Evolutionary conservation across 2,888 invertebrate species (phyloP).

Genomic region (Andricus quercusramuli): DNA sequence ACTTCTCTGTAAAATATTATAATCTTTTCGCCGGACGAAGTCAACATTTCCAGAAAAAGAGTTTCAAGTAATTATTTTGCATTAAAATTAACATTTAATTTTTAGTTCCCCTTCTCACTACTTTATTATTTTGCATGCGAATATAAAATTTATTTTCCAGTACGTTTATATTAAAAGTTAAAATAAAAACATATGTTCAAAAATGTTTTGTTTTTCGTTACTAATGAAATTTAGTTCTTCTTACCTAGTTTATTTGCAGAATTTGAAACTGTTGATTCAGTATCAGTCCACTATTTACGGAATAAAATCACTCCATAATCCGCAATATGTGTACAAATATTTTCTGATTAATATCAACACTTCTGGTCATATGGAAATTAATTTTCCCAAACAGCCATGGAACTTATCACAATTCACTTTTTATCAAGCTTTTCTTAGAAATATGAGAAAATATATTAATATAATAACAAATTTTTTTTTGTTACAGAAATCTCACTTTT

Average conservation of each 20-base stretch:
- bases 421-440: background rate
- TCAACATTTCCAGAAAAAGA: background rate
- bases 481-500: background rate
- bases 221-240: background rate
- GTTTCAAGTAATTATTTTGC: background rate
- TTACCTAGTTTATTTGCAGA: background rate
- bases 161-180: too few species aligned
- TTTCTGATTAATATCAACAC: background rate
- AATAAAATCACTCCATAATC: background rate
- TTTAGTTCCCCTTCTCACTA: background rate
- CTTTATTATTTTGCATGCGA: too few species aligned
- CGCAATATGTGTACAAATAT: background rate
- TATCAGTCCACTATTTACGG: background rate
- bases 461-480: background rate
- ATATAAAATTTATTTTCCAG: too few species aligned
- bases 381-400: background rate
- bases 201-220: too few species aligned
- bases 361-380: background rate
- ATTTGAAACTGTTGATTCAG: background rate
- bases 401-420: background rate
- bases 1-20: too few species aligned
- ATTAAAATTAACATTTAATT: background rate
- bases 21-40: background rate
- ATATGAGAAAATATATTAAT: background rate
- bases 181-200: too few species aligned